Percentiles rank a stretch among this genome's conserved stretches.
Evolutionary conservation across 37 sponge, comb jelly and placozoan species (phyloP).

Genomic region (Crambe crambe): DNA sequence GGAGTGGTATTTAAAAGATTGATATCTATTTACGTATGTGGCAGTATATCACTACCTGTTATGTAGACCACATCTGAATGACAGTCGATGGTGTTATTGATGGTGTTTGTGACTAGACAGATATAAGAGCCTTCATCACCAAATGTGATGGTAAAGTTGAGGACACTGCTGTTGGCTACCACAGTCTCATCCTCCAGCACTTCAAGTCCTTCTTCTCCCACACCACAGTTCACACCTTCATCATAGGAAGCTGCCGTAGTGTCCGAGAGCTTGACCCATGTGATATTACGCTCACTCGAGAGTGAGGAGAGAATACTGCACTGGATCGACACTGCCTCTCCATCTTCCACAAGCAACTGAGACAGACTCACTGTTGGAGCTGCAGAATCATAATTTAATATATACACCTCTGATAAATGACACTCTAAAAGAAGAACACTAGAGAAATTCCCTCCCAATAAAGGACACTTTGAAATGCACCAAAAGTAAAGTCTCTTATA

Average conservation of each 20-base stretch:
- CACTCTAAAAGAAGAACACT: no score
- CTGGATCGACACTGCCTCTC: background rate
- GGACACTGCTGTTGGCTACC: background rate
- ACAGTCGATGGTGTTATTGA: no score
- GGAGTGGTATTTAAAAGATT: no score
- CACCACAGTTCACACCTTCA: background rate
- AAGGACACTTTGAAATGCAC: no score
- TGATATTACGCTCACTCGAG: background rate
- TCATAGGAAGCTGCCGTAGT: background rate
- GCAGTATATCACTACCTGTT: no score
- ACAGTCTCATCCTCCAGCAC: background rate
- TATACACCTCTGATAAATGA: no score
- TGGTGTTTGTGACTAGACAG: background rate
- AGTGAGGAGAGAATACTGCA: background rate
- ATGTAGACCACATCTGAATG: background rate
- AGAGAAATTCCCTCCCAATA: no score
- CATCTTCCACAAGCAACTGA: background rate
- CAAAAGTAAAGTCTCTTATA: no score
- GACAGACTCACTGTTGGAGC: background rate
- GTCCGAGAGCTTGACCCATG: background rate
- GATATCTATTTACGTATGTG: no score
- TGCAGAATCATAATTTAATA: slow-evolving; percentile 50
- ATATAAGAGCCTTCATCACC: background rate
- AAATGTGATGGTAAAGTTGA: background rate
- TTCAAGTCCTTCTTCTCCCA: background rate